Evolutionary conservation across 2,888 invertebrate species (phyloP), one percentile per base, ranked within the genome.

Genomic region (Drosophila longiperda): DNA sequence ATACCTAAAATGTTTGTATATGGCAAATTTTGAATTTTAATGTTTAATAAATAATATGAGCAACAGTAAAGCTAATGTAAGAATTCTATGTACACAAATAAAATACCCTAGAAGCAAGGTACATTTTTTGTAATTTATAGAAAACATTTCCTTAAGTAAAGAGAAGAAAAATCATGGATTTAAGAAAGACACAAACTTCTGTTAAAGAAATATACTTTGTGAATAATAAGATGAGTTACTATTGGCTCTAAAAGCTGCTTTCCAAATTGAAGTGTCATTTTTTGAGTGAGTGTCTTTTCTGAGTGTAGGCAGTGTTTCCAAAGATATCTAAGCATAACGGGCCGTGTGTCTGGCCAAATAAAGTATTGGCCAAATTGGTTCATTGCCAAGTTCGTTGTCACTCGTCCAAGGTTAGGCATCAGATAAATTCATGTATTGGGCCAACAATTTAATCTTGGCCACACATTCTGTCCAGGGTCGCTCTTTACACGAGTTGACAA

Each of bases 331-430:
- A 42, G 57, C 57, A 61, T 61, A 40, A 64, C 57, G 59, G 57
- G 54, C 42, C 54, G n/a, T 59, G 73, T 60, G 57, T 34, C 60
- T 71, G 50, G 40, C 71, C 79, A 79, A 75, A 78, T 62, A 71
- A 20, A 62, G 75, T n/a, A 45, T 72, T 70, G 70, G 62, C 57
- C 69, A 66, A 70, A 65, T 59, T 45, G 78, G 68, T 78, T 89
- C 89, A 87, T 87, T 84, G 86, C 73, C 89, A 82, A 87, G 89
- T 89, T 87, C 89, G 89, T 84, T 89, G 81, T 75, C 86, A 82
- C 80, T 78, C 50, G 64, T 62, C 67, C 73, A 80, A 85, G 85
- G 85, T 88, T 72, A 69, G 8, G 17, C 45, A 57, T 50, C 33
- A 11, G 36, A 62, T 52, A 59, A 74, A 68, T 59, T 29, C 26